Percentiles rank a stretch among this genome's conserved stretches.
These are phyloP conservation scores for Prunella himalayana DNA, from an alignment of 2,113 vertebrate genomes.

Conservation along the genomic window DNA sequence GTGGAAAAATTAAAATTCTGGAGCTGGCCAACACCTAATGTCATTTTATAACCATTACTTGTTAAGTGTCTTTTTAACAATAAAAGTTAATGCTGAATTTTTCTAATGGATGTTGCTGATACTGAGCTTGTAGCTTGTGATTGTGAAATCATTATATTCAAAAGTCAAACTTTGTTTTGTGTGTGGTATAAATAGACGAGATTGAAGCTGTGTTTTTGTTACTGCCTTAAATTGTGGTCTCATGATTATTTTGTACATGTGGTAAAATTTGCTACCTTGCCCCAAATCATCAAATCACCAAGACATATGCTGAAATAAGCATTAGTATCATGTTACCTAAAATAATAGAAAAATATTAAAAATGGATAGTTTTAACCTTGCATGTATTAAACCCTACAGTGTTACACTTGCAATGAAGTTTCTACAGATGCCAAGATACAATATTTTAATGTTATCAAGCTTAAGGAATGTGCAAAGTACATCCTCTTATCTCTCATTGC, in stretches of 20 bases:
- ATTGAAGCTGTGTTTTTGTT: background rate
- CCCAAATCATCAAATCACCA: background rate
- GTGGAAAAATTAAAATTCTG: background rate
- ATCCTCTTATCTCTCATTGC: conserved; percentile 32
- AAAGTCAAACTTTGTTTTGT: background rate
- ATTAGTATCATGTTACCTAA: background rate
- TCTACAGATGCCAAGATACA: background rate
- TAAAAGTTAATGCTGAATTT: background rate
- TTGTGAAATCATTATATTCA: background rate
- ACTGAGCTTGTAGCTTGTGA: background rate
- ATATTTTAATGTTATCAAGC: conserved; percentile 19
- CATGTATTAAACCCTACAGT: background rate
- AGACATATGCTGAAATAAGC: background rate
- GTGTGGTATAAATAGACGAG: background rate
- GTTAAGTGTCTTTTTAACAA: background rate
- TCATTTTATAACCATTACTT: background rate
- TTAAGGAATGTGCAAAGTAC: conserved; percentile 8
- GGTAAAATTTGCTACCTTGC: background rate
- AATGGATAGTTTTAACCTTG: background rate
- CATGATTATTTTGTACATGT: background rate
- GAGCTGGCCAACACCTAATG: background rate
- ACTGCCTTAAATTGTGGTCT: background rate
- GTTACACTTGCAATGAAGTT: background rate
- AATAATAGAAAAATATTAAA: background rate
- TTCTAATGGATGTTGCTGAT: background rate